phyloP scores from a whole-genome alignment of 2,888 invertebrate genomes.

The Cephus rjabovi region DNA sequence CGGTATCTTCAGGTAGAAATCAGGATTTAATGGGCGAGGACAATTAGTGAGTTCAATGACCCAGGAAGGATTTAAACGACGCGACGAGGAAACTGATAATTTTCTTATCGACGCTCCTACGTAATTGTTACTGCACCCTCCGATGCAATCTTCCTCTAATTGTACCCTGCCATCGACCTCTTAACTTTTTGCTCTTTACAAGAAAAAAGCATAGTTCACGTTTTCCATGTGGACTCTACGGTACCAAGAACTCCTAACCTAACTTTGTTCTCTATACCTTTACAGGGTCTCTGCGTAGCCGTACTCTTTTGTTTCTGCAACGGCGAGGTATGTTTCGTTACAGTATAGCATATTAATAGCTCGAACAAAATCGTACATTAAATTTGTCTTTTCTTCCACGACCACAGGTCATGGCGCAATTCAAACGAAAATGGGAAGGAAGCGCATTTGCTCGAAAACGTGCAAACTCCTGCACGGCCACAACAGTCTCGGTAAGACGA shows the following conservation, averaged over 20 bases:
- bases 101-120: neutral
- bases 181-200: neutral
- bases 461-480: conserved; percentile 86
- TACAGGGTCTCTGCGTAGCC: conserved; percentile 91
- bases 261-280: conserved; percentile 30
- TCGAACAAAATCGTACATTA: neutral
- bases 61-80: neutral
- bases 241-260: neutral
- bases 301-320: conserved; percentile 95
- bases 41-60: neutral
- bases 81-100: neutral
- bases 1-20: neutral
- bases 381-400: neutral
- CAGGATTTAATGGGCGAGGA: neutral
- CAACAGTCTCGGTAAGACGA: conserved; percentile 87
- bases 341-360: neutral
- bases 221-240: neutral
- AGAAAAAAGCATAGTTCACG: neutral
- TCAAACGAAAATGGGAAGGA: conserved; percentile 84
- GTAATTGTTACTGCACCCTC: neutral
- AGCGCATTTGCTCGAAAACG: conserved; percentile 78
- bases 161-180: neutral
- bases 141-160: neutral
- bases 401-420: conserved; percentile 78
- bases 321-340: conserved; percentile 79